These are phyloP conservation scores for Pterocles gutturalis DNA, from an alignment of 2,113 vertebrate genomes.

Conservation along the genomic window DNA sequence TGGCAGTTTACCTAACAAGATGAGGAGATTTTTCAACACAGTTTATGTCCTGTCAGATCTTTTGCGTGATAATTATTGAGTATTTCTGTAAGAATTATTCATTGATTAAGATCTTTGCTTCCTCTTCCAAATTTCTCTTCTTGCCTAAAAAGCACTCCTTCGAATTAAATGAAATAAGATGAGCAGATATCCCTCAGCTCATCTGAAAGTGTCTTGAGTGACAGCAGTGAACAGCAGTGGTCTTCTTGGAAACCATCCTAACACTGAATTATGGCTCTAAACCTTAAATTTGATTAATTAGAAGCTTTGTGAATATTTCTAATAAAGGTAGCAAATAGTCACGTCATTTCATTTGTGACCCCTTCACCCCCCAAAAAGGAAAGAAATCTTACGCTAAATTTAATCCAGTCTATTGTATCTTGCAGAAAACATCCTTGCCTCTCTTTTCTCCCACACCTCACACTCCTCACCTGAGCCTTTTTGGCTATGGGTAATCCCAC, in stretches of 20 bases:
- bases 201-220: background rate
- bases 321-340: background rate
- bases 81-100: background rate
- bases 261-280: background rate
- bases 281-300: background rate
- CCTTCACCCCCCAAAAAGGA: too few species aligned
- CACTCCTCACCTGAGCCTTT: background rate
- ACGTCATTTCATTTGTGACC: background rate
- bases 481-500: background rate
- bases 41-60: conserved; percentile 26
- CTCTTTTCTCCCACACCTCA: background rate
- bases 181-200: background rate
- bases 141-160: background rate
- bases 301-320: background rate
- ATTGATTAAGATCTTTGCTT: background rate
- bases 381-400: background rate
- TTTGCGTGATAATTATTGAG: background rate
- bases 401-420: background rate
- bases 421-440: background rate
- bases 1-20: background rate
- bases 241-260: background rate
- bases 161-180: background rate
- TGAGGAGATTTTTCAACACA: background rate
- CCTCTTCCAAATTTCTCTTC: background rate
- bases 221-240: background rate